These are phyloP conservation scores for Calidris pygmaea DNA, from an alignment of 2,113 vertebrate species.

Conservation along the genomic window DNA sequence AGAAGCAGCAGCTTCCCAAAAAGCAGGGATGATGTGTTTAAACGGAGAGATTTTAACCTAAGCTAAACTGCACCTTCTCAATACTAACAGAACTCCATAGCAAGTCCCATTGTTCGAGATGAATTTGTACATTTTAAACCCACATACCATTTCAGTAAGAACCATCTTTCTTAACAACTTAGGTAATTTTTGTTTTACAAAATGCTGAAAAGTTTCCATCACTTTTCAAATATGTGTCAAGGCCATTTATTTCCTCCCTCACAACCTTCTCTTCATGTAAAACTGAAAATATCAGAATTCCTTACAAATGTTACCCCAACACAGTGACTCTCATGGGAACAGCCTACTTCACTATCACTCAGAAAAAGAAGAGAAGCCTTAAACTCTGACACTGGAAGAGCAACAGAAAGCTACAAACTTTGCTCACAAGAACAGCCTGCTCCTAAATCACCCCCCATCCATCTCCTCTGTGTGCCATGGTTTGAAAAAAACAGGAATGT, in stretches of 20 bases:
- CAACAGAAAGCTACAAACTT: constrained; percentile 13
- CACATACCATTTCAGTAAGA: neutral
- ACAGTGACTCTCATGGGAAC: neutral
- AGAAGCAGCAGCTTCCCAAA: neutral
- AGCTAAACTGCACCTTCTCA: neutral
- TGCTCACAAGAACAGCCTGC: neutral
- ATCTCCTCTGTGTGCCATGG: neutral
- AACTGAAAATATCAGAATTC: constrained; percentile 11
- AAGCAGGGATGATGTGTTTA: neutral
- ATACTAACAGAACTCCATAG: neutral
- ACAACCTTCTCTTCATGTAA: neutral
- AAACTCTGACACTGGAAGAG: neutral
- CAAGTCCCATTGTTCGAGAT: neutral
- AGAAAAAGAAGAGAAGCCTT: neutral
- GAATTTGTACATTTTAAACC: neutral
- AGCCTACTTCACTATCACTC: neutral
- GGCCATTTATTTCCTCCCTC: neutral
- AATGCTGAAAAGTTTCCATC: neutral
- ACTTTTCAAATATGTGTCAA: neutral
- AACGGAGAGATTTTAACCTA: neutral
- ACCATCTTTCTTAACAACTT: neutral
- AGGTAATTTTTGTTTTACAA: neutral
- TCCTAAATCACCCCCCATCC: neutral
- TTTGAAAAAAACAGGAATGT: neutral
- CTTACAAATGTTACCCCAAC: constrained; percentile 3